Evolutionary conservation across 2,113 vertebrate species (phyloP), one percentile per base, ranked within the genome.

Genomic region (Psettodes erumei): DNA sequence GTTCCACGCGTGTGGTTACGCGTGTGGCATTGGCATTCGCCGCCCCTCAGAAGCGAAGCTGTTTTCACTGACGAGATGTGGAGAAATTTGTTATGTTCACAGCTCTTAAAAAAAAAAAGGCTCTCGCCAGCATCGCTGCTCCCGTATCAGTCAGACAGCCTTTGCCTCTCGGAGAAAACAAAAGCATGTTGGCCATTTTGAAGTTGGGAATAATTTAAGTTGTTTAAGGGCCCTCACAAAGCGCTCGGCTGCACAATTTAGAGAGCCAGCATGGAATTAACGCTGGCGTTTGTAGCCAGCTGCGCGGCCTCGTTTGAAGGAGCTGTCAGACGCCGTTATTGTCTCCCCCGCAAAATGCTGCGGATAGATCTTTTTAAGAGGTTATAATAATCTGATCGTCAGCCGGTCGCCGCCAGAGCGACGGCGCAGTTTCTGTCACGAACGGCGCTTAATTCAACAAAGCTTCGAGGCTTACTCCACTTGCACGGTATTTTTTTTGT

Each of bases 201-300:
- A 85, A 86, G 83, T 76, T 64, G 48, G 88, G 65, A 90, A 87
- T 86, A 84, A 85, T 88, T 86, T 79, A 81, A 78, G 62, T 66
- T 58, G 62, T 70, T 76, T 74, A 72, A 83, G 62, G 61, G 54
- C 87, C 66, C 83, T 79, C 33, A 47, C 68, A 85, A 73, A 63
- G 62, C 53, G 81, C 75, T 71, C 75, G 59, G 55, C 73, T 47
- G 61, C 62, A 53, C 84, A 67, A 68, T 90, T 81, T 76, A 33
- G 35, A 61, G 65, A 82, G 47, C 59, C 76, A 75, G 82, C 61
- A 15, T 79, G 50, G 81, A 85, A 86, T 87, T 81, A 87, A 81
- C 76, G 82, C 70, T 68, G 80, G 83, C 56, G 19, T 85, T 82
- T 81, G 75, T 65, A 84, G 71, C 71, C 78, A 71, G 84, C 80